Conservation (phyloP, 2,797 vertebrate genomes). For the Sebastes vulpes region DNA sequence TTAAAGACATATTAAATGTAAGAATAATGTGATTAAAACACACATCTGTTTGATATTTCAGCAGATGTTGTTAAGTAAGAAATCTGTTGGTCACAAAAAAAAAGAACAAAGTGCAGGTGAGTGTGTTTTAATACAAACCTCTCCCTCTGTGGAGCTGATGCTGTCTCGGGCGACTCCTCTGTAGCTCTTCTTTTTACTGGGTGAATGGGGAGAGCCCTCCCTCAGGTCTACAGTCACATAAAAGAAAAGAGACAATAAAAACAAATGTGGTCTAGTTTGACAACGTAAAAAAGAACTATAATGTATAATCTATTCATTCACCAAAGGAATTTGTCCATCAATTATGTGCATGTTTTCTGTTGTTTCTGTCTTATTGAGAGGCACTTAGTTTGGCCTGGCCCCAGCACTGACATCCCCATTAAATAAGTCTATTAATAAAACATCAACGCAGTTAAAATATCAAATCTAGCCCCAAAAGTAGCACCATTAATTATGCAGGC, state of each 20-base stretch:
- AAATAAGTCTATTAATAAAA: conserved; percentile 12
- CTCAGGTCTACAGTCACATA: conserved; percentile 71
- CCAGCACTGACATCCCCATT: neutral
- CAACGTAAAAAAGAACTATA: neutral
- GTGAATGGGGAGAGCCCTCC: conserved; percentile 72
- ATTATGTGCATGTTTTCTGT: neutral
- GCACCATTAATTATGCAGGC: conserved; percentile 21
- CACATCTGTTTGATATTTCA: conserved; percentile 10
- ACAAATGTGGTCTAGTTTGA: neutral
- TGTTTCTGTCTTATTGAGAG: neutral
- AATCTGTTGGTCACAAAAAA: neutral
- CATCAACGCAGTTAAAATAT: conserved; percentile 7
- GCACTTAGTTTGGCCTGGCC: neutral
- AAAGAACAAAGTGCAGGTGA: neutral
- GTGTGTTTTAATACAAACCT: conserved; percentile 85
- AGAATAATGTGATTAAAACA: conserved; percentile 19
- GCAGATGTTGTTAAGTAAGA: conserved; percentile 3
- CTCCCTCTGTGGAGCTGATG: conserved; percentile 88
- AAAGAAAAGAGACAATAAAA: neutral
- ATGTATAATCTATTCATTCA: neutral
- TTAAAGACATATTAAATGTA: conserved; percentile 19
- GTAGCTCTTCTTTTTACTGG: conserved; percentile 84
- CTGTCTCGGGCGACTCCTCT: conserved; percentile 84
- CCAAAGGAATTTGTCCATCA: neutral
- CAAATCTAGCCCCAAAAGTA: conserved; percentile 7